Evolutionary conservation across 2,113 vertebrate species (phyloP).

Genomic region (Oplegnathus fasciatus): DNA sequence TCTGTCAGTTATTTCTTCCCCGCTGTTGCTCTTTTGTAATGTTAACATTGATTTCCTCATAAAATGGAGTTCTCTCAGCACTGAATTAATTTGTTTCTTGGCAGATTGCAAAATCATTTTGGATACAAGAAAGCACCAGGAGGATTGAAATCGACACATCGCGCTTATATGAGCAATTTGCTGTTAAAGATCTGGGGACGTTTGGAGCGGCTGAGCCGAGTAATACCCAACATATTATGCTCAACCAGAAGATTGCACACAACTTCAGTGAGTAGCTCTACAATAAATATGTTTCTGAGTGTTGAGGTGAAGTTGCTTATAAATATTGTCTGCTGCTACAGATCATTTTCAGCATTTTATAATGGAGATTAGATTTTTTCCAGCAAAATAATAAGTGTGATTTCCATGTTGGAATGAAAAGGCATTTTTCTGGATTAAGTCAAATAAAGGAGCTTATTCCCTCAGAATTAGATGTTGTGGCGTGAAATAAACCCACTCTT

Average conservation of each 20-base stretch:
- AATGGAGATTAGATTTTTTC: not conserved
- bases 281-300: not conserved
- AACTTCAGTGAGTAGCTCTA: slow-evolving; percentile 86
- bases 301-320: not conserved
- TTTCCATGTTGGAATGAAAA: slow-evolving; percentile 22
- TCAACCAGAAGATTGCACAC: slow-evolving; percentile 83
- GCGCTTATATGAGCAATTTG: slow-evolving; percentile 82
- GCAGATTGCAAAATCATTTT: slow-evolving; percentile 88
- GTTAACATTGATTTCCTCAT: slow-evolving; percentile 45
- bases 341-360: slow-evolving; percentile 6
- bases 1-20: not conserved
- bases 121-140: slow-evolving; percentile 70
- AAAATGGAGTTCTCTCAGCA: slow-evolving; percentile 25
- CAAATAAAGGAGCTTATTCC: slow-evolving; percentile 5
- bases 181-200: slow-evolving; percentile 61
- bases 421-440: slow-evolving; percentile 16
- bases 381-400: slow-evolving; percentile 7
- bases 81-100: slow-evolving; percentile 63
- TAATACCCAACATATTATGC: slow-evolving; percentile 80
- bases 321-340: not conserved
- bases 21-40: slow-evolving; percentile 21
- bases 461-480: not conserved
- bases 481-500: not conserved
- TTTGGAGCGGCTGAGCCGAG: slow-evolving; percentile 39
- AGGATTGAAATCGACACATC: slow-evolving; percentile 76